Percentiles rank a stretch among this genome's conserved stretches.
phyloP scores from a whole-genome alignment of 1,140 invertebrate genomes.

The Propsilocerus akamusi region DNA sequence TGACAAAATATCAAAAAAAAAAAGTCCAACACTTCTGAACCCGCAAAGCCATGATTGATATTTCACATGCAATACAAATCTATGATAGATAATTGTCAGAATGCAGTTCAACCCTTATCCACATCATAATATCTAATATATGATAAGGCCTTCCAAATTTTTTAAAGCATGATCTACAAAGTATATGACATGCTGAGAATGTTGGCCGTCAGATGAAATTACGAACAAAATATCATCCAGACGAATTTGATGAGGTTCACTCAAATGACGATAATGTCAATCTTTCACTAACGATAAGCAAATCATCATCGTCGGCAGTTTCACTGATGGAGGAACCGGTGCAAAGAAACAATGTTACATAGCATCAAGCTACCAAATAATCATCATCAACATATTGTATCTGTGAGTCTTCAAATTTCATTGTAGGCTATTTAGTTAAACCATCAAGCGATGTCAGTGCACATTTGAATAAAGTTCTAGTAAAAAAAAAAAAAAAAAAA shows the following conservation, averaged over 20 bases:
- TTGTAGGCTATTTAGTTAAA: background rate
- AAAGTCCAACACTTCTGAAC: conserved; percentile 50
- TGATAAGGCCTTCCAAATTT: conserved; percentile 34
- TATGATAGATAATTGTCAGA: conserved; percentile 45
- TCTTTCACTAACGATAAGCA: background rate
- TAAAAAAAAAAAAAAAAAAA: background rate
- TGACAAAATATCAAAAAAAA: conserved; percentile 51
- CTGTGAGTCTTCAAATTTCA: background rate
- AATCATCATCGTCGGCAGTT: background rate
- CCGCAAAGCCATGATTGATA: conserved; percentile 59
- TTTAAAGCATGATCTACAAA: conserved; percentile 16
- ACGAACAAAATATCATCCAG: conserved; percentile 66
- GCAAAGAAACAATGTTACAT: background rate
- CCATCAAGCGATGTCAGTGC: background rate
- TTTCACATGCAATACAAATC: conserved; percentile 48
- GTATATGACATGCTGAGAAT: background rate
- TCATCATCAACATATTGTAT: background rate
- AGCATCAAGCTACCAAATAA: background rate
- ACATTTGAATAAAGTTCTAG: background rate
- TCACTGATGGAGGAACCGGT: background rate
- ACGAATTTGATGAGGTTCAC: conserved; percentile 14
- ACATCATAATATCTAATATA: conserved; percentile 8
- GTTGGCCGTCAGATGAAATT: conserved; percentile 57
- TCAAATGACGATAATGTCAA: conserved; percentile 9
- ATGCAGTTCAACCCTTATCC: conserved; percentile 45